Evolutionary conservation across 2,888 invertebrate species (phyloP).

Genomic region (Lutraria lutraria): DNA sequence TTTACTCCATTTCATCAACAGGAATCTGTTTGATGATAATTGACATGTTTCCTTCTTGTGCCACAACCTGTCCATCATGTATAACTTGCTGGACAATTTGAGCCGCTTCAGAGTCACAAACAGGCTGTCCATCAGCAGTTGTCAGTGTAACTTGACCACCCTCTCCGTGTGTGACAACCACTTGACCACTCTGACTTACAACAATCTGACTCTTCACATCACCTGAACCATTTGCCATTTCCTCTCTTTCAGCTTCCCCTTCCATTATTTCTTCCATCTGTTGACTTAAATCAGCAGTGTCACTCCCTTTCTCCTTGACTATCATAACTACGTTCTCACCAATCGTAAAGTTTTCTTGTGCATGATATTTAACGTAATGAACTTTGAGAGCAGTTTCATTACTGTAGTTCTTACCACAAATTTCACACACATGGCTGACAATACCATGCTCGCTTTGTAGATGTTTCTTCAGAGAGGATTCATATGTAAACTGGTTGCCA

Average conservation of each 20-base stretch:
- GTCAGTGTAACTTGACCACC: conserved; percentile 51
- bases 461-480: conserved; percentile 65
- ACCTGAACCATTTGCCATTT: conserved; percentile 14
- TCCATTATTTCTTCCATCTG: conserved; percentile 48
- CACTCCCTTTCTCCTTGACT: conserved; percentile 40
- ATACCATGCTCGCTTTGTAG: conserved; percentile 64
- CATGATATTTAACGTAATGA: conserved; percentile 63
- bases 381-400: conserved; percentile 59
- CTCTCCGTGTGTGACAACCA: conserved; percentile 47
- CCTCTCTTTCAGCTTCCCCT: conserved; percentile 35
- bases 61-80: conserved; percentile 59
- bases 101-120: conserved; percentile 43
- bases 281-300: conserved; percentile 34
- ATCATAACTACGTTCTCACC: conserved; percentile 59
- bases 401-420: conserved; percentile 64
- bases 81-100: conserved; percentile 61
- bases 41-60: conserved; percentile 60
- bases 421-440: conserved; percentile 55
- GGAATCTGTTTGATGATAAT: conserved; percentile 66
- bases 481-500: conserved; percentile 59
- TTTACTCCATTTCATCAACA: conserved; percentile 31
- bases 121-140: conserved; percentile 29
- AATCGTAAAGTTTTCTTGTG: conserved; percentile 38
- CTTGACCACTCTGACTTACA: conserved; percentile 38
- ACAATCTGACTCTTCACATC: conserved; percentile 38